Evolutionary conservation across 2,888 invertebrate genomes (phyloP), one percentile per base, ranked within the genome.

Genomic region (Andrena marginata): DNA sequence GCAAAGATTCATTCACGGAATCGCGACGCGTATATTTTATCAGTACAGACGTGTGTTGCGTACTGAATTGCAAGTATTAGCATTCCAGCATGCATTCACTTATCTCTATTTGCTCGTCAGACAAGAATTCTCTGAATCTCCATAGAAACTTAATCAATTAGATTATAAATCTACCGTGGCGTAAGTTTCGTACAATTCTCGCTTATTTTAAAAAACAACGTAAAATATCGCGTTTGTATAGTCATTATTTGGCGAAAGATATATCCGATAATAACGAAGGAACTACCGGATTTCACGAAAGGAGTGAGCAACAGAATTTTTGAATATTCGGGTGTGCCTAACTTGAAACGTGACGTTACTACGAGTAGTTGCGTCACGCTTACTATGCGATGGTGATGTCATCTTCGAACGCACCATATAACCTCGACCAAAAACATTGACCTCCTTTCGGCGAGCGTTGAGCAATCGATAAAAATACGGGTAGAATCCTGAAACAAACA

Each of bases 351-450:
- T 92, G 90, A 92, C 91, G 91, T 89, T 90, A 88, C 89, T 86
- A 87, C 88, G 77, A 84, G 26, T 54, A 72, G 79, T 94, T 93
- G 91, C 93, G 93, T 94, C 94, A 94, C 90, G 89, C 84, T 83
- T 90, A 89, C 92, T 91, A 92, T 92, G 87, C 89, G 91, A 82
- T 88, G 93, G 91, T 93, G 94, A 93, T 94, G 93, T 94, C 94
- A 94, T 90, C 88, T 83, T 78, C 64, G 23, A 51, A 73, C 60
- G 67, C 67, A 72, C 62, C 42, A 65, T 90, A 91, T 85, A 88
- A 88, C 80, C 91, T 90, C 87, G 88, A 86, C 88, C 86, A 77
- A 92, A 93, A 92, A 92, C 90, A 92, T 93, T 89, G 90, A 88
- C 85, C 86, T 70, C 71, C 77, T 89, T 87, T 84, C 75, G 68